Evolutionary conservation across 2,113 vertebrate genomes (phyloP).

Genomic region (Mesoclemmys tuberculata): DNA sequence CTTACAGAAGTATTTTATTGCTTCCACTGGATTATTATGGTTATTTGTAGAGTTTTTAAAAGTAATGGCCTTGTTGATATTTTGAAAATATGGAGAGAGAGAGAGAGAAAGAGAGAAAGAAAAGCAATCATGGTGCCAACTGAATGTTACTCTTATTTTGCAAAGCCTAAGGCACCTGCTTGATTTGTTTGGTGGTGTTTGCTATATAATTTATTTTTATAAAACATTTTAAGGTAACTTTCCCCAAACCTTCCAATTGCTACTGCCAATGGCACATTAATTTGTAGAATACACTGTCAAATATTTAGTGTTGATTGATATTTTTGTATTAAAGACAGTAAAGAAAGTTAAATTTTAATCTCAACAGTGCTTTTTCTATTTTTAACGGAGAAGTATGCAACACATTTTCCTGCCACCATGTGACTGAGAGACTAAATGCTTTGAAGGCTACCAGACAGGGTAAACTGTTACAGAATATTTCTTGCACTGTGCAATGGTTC

Average conservation of each 20-base stretch:
- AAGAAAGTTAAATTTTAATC: constrained; percentile 57
- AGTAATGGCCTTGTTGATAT: constrained; percentile 43
- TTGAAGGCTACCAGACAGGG: constrained; percentile 68
- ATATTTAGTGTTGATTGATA: constrained; percentile 26
- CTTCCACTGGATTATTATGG: constrained; percentile 65
- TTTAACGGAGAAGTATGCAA: constrained; percentile 49
- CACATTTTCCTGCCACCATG: constrained; percentile 28
- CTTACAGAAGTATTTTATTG: constrained; percentile 66
- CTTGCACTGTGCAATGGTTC: constrained; percentile 60
- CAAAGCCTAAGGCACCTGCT: constrained; percentile 66
- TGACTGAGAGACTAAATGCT: constrained; percentile 54
- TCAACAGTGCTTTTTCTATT: constrained; percentile 46
- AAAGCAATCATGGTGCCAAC: constrained; percentile 53
- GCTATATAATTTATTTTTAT: constrained; percentile 82
- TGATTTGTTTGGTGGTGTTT: constrained; percentile 58
- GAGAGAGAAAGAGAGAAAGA: constrained; percentile 49
- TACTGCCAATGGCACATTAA: constrained; percentile 54
- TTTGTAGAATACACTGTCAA: constrained; percentile 70
- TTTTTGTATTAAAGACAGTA: constrained; percentile 58
- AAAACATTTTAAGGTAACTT: constrained; percentile 75
- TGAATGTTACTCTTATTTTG: constrained; percentile 65
- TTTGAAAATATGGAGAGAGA: constrained; percentile 41
- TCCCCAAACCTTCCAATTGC: constrained; percentile 55
- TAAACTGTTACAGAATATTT: constrained; percentile 40
- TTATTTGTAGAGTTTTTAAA: constrained; percentile 58